Percentiles rank a stretch among this genome's conserved stretches.
Conservation (phyloP, 2,797 vertebrate genomes). For the Silurus aristotelis region DNA sequence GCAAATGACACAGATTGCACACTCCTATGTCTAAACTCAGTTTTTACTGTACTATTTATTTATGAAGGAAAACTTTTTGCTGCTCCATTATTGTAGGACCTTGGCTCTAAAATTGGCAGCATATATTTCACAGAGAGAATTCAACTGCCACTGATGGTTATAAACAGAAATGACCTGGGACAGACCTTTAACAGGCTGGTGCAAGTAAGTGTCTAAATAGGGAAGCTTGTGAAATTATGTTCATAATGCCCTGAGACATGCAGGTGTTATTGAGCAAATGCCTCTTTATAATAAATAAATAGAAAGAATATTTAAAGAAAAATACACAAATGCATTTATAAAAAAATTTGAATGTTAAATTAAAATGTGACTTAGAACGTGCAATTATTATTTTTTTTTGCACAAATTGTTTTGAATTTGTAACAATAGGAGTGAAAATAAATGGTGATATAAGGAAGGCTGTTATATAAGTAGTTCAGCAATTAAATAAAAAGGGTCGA, state of each 20-base stretch:
- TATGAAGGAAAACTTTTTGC: not conserved
- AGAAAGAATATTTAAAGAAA: too few relatives aligned
- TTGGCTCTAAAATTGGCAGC: not conserved
- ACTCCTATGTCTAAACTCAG: not conserved
- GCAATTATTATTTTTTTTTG: too few relatives aligned
- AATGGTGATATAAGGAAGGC: too few relatives aligned
- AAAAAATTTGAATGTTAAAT: too few relatives aligned
- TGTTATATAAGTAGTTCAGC: too few relatives aligned
- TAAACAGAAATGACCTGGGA: not conserved
- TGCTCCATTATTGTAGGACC: not conserved
- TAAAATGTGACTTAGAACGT: too few relatives aligned
- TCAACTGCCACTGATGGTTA: not conserved
- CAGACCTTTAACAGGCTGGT: not conserved
- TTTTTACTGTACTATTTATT: not conserved
- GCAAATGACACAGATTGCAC: not conserved
- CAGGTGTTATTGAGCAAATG: not conserved
- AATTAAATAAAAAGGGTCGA: too few relatives aligned
- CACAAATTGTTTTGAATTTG: too few relatives aligned
- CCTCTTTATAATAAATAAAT: too few relatives aligned
- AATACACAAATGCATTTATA: too few relatives aligned
- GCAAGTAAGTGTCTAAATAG: not conserved
- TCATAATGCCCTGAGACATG: not conserved
- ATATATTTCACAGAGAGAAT: not conserved
- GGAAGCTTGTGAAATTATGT: not conserved
- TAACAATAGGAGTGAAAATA: too few relatives aligned